These are phyloP conservation scores for Triplophysa siluroides DNA, from an alignment of 2,113 vertebrate species.

Conservation along the genomic window DNA sequence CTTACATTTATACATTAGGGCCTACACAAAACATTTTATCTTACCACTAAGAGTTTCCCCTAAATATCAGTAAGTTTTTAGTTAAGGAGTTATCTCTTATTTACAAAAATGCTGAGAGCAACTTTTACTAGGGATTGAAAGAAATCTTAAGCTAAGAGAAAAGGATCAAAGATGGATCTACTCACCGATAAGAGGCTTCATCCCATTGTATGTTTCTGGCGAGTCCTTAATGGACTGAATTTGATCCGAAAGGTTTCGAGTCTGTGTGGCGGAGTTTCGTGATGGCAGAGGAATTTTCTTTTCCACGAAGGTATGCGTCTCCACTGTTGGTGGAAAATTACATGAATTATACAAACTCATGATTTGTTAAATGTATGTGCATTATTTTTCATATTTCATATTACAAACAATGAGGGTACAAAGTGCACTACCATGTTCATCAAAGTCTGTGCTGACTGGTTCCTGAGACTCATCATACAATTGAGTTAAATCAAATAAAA, in stretches of 20 bases:
- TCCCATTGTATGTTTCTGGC: conserved; percentile 41
- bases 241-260: background rate
- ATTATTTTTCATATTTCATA: background rate
- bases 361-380: background rate
- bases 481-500: background rate
- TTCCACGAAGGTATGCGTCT: background rate
- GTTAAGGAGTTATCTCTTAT: too few species aligned
- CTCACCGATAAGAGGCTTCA: conserved; percentile 63
- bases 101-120: too few species aligned
- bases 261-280: background rate
- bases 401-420: background rate
- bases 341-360: background rate
- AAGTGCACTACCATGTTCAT: background rate
- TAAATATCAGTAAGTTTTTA: too few species aligned
- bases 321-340: conserved; percentile 8
- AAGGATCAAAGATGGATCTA: background rate
- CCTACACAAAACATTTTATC: too few species aligned
- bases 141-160: too few species aligned
- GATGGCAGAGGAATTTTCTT: background rate
- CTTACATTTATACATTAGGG: too few species aligned
- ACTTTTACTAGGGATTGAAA: too few species aligned
- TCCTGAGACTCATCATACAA: background rate
- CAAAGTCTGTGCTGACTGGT: background rate
- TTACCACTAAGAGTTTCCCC: too few species aligned
- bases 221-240: conserved; percentile 9